Evolutionary conservation across 2,888 invertebrate genomes (phyloP).

Genomic region (Branchipolynoe longqiensis): DNA sequence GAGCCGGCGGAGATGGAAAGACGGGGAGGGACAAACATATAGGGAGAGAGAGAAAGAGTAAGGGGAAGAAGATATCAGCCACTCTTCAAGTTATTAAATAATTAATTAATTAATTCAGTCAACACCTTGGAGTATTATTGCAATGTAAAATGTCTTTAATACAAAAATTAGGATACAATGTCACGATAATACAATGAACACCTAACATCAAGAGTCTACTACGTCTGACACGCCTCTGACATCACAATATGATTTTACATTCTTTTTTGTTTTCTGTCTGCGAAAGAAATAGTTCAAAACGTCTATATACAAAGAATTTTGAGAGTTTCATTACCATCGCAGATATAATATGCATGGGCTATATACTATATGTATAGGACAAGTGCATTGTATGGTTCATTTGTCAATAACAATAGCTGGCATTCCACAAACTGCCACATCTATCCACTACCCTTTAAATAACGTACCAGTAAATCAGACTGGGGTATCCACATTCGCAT

Average conservation of each 20-base stretch:
- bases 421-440: slow-evolving; percentile 25
- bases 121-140: no score
- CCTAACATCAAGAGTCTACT: slow-evolving; percentile 50
- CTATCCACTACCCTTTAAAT: slow-evolving; percentile 43
- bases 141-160: slow-evolving; percentile 54
- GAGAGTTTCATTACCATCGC: slow-evolving; percentile 11
- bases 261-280: no score
- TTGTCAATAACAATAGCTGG: slow-evolving; percentile 24
- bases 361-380: slow-evolving; percentile 51
- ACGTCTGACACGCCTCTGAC: slow-evolving; percentile 38
- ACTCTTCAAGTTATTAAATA: no score
- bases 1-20: no score
- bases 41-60: no score
- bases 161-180: slow-evolving; percentile 57
- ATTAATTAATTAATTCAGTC: no score
- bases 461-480: slow-evolving; percentile 32
- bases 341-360: slow-evolving; percentile 30
- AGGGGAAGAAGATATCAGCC: no score
- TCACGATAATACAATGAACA: slow-evolving; percentile 56
- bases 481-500: background rate
- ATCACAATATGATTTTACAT: slow-evolving; percentile 51
- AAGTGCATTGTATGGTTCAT: slow-evolving; percentile 41
- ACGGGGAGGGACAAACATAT: no score
- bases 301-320: slow-evolving; percentile 41
- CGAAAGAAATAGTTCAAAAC: slow-evolving; percentile 50